Evolutionary conservation across 2,888 invertebrate genomes (phyloP), one percentile per base, ranked within the genome.

Genomic region (Hemithea aestivaria): DNA sequence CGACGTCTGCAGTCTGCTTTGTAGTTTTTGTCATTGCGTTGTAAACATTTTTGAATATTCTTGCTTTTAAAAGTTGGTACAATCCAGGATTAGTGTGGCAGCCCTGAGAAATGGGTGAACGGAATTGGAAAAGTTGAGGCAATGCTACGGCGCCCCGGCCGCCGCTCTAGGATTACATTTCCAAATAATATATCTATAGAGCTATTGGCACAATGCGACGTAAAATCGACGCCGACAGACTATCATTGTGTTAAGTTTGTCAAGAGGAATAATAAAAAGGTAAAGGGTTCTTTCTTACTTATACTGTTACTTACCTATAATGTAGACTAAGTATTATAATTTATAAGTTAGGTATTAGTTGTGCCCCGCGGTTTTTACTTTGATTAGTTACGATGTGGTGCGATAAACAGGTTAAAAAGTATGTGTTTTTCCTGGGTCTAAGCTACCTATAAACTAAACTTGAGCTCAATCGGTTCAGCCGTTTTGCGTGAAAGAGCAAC

Each of bases 41-140:
- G 51, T 45, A 62, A 66, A 66, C 57, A 66, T 65, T 66, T 70
- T 67, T 73, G 60, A 72, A 68, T 69, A 67, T 66, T 66, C 61
- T 56, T 48, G 55, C 56, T 59, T 62, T n/a, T 63, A 60, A 63
- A 71, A 69, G 63, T 71, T 67, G 62, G 61, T 56, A 66, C 57
- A 66, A 66, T 65, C 63, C 53, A 56, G 66, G 69, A 71, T 72
- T 73, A 73, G 67, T 66, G 60, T 62, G 60, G 66, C 65, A 67
- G 64, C 68, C 63, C 68, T 72, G 72, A 73, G 70, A 69, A 75
- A 71, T 70, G 66, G 68, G 56, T 53, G 67, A 63, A 55, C 56
- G 67, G 74, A 79, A 79, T 79, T 79, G 79, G 76, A 77, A 80
- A 80, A 80, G 76, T 80, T 80, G 69, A 58, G 59, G 63, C 61